A percentile compares a stretch with the other conserved stretches of the same genome.
phyloP scores from a whole-genome alignment of 1,140 invertebrate species.

The Cataglyphis hispanica region DNA sequence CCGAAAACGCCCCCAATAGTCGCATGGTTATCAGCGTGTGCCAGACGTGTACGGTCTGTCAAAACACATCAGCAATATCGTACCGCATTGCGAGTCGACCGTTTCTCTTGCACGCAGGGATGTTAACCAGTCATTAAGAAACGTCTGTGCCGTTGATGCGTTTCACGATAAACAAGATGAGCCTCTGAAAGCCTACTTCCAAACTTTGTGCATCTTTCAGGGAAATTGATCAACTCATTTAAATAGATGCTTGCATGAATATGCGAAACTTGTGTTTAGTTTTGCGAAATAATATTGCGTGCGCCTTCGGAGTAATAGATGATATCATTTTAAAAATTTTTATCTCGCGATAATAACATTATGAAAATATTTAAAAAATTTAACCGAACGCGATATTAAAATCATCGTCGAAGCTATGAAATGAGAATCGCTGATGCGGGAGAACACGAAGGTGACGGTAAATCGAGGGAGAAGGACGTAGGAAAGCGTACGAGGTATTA shows the following conservation, averaged over 20 bases:
- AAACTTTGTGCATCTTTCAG: not conserved
- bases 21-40: conserved; percentile 66
- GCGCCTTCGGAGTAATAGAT: not conserved
- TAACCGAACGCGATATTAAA: not conserved
- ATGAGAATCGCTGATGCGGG: conserved; percentile 62
- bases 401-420: conserved; percentile 3
- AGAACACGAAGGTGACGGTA: conserved; percentile 47
- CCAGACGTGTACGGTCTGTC: conserved; percentile 73
- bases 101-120: conserved; percentile 34
- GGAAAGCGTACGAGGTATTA: conserved; percentile 68
- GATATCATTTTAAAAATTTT: not conserved
- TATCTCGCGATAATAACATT: not conserved
- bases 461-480: conserved; percentile 62
- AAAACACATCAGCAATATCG: conserved; percentile 70
- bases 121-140: conserved; percentile 50
- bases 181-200: not conserved
- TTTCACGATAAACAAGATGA: conserved; percentile 29
- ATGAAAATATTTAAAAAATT: not conserved
- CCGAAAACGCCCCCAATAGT: conserved; percentile 75
- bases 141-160: not conserved
- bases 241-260: not conserved
- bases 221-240: not conserved
- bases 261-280: not conserved
- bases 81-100: not conserved
- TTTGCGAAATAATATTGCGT: not conserved